phyloP scores from a whole-genome alignment of 2,797 vertebrate genomes.

The Enteromius argenteus region DNA sequence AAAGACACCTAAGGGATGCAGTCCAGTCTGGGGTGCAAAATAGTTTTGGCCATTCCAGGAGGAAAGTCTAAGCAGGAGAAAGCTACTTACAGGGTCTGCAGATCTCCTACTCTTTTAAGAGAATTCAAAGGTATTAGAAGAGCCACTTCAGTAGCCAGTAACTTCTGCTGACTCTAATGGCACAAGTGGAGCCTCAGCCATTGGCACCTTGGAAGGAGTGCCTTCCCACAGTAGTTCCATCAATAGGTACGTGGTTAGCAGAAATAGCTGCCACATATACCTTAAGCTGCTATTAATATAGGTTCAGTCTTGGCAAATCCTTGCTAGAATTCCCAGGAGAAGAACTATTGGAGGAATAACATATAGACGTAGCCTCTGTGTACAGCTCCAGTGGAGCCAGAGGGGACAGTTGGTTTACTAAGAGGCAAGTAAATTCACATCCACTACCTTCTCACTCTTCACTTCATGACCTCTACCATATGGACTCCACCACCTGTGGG shows the following conservation, averaged over 20 bases:
- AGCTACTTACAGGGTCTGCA: neutral
- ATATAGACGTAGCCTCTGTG: neutral
- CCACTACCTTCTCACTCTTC: neutral
- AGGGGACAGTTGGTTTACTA: neutral
- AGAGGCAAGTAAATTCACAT: constrained; percentile 2
- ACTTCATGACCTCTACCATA: neutral
- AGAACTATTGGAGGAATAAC: neutral
- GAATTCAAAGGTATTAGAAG: neutral
- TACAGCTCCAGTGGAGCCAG: neutral
- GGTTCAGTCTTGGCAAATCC: neutral
- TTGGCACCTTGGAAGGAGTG: neutral
- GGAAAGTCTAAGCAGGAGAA: neutral
- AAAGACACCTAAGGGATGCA: neutral
- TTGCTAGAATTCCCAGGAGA: neutral
- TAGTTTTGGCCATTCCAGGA: neutral
- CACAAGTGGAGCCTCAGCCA: neutral
- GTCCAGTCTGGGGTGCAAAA: neutral
- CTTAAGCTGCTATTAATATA: neutral
- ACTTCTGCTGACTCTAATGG: neutral
- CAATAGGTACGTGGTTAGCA: neutral
- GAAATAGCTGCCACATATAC: neutral
- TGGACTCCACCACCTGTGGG: no score
- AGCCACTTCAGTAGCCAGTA: neutral
- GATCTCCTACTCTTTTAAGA: neutral
- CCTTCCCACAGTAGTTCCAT: neutral